Evolutionary conservation across 2,888 invertebrate species (phyloP), one percentile per base, ranked within the genome.

Genomic region (Ditylenchus weischeri): DNA sequence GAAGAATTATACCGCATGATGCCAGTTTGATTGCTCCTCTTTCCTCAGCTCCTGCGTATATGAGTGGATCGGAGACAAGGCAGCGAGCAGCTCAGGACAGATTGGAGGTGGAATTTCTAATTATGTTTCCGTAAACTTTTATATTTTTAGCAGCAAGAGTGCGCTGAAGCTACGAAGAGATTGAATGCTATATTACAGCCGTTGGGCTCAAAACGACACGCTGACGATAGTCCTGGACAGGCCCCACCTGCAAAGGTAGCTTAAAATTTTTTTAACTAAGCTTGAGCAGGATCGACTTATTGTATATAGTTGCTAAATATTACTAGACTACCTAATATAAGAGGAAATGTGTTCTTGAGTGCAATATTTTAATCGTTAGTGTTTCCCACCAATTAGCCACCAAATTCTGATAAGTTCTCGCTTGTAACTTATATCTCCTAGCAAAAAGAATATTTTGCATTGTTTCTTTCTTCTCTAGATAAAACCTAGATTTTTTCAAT

Each of bases 221-320:
- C 72, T 15, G 73, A 73, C n/a, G 47, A 50, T 19, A 64, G 61
- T 43, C 65, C 62, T 50, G 63, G 67, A 38, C 38, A 38, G 35
- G 57, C 58, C 18, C 66, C 65, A 38, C 49, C 66, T 6, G 43
- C 59, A 35, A 47, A 63, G 62, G 65, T 67, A 48, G n/a, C 15
- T 66, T 49, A 21, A 0, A 3, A 62, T 2, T 0, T 19, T 18
- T 38, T 35, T 23, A 13, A n/a, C 23, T 19, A 23, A 51, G 51
- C 13, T 38, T 51, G 51, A n/a, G n/a, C n/a, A n/a, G n/a, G n/a
- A n/a, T n/a, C n/a, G n/a, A n/a, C n/a, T n/a, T n/a, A n/a, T n/a
- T n/a, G n/a, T n/a, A n/a, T n/a, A n/a, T n/a, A n/a, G n/a, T n/a
- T n/a, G n/a, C n/a, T n/a, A n/a, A n/a, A n/a, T n/a, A n/a, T n/a